Conservation (phyloP, 2,797 vertebrate species). For the Mus spretus region DNA sequence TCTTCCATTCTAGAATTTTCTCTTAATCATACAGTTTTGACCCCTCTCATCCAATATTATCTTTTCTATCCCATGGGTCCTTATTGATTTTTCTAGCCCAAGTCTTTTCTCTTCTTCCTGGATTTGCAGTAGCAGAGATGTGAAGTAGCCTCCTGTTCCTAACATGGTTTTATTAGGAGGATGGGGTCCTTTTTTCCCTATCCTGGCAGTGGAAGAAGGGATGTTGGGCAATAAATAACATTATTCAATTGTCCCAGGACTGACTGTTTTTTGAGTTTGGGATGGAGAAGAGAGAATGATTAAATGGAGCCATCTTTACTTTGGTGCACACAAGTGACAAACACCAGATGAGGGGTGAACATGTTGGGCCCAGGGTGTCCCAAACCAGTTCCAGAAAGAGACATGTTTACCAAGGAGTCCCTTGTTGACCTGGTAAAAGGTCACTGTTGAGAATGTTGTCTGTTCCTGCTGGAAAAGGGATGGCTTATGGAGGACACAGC, state of each 20-base stretch:
- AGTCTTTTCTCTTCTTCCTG: too few relatives aligned
- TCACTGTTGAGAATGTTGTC: background rate
- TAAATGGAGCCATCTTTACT: too few relatives aligned
- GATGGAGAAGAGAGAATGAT: background rate
- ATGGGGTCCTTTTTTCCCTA: too few relatives aligned
- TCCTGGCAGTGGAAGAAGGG: too few relatives aligned
- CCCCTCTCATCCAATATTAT: background rate
- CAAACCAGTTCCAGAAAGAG: background rate
- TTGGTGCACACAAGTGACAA: background rate
- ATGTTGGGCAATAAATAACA: conserved; percentile 75
- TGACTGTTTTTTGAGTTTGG: conserved; percentile 66
- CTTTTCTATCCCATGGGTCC: background rate
- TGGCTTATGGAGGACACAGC: background rate
- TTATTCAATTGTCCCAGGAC: conserved; percentile 46
- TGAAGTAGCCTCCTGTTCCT: too few relatives aligned
- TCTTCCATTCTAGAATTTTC: conserved; percentile 60
- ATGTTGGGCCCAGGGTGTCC: background rate
- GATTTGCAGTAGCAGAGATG: too few relatives aligned
- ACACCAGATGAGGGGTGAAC: background rate
- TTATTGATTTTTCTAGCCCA: too few relatives aligned
- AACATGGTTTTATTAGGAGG: too few relatives aligned
- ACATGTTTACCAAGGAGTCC: background rate
- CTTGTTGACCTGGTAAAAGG: background rate
- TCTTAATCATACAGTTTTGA: conserved; percentile 28
- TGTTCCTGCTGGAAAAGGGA: background rate